These are phyloP conservation scores for Nomada fabriciana DNA, from an alignment of 2,888 invertebrate genomes.

Conservation along the genomic window DNA sequence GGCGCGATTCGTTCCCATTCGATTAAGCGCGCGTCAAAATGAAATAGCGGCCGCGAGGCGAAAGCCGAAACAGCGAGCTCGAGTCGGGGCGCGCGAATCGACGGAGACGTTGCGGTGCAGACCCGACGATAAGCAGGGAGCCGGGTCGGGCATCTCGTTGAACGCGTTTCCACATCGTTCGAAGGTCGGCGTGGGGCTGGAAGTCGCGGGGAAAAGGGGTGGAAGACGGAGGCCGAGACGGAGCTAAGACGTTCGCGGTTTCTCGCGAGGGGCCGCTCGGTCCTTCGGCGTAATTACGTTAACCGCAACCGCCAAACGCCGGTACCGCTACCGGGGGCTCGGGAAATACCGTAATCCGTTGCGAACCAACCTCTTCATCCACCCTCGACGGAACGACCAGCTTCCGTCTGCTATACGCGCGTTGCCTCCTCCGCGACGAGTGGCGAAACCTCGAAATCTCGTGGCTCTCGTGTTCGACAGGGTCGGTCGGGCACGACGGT, in stretches of 20 bases:
- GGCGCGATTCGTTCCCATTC: not conserved
- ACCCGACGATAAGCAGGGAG: conserved; percentile 51
- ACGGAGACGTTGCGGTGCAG: conserved; percentile 45
- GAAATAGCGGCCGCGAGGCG: not conserved
- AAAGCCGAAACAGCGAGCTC: not conserved
- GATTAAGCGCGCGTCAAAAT: too few relatives aligned
- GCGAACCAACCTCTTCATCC: conserved; percentile 59
- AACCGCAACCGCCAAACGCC: conserved; percentile 82
- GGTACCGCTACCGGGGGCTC: conserved; percentile 72
- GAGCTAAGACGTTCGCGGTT: conserved; percentile 84
- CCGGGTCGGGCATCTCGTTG: conserved; percentile 4
- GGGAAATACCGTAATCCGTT: conserved; percentile 73
- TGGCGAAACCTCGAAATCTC: not conserved
- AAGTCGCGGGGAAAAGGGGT: conserved; percentile 56
- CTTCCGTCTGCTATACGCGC: conserved; percentile 40
- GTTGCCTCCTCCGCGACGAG: conserved; percentile 34
- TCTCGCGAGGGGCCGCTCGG: conserved; percentile 77
- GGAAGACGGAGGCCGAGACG: conserved; percentile 55
- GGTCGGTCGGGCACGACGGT: not conserved
- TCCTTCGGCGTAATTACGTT: conserved; percentile 83
- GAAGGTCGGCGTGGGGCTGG: conserved; percentile 62
- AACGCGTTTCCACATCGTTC: conserved; percentile 24
- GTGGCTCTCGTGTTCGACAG: conserved; percentile 24
- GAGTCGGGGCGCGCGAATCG: conserved; percentile 25
- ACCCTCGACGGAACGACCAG: conserved; percentile 45